Evolutionary conservation across 2,888 invertebrate species (phyloP).

Genomic region (Margaritifera margaritifera): DNA sequence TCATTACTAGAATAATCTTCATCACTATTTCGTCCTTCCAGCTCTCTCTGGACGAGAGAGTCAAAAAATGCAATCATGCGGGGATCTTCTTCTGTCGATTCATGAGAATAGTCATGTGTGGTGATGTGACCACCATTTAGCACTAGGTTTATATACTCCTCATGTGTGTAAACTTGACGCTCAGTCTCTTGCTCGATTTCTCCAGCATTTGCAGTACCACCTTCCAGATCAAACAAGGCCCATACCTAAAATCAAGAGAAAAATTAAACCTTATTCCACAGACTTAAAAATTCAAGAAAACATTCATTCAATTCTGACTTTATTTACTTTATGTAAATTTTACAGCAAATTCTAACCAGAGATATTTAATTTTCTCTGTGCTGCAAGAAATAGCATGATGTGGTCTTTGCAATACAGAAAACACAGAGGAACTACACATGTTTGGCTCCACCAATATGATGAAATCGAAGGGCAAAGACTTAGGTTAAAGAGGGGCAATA

Average conservation of each 20-base stretch:
- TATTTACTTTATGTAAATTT: too few relatives aligned
- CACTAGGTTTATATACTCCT: slow-evolving; percentile 88
- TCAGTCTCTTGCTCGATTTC: slow-evolving; percentile 25
- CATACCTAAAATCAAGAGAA: slow-evolving; percentile 78
- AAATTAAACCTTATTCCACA: not conserved
- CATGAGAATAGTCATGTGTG: slow-evolving; percentile 89
- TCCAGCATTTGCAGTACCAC: slow-evolving; percentile 63
- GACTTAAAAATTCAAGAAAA: not conserved
- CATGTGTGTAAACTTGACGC: slow-evolving; percentile 71
- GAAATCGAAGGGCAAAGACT: too few relatives aligned
- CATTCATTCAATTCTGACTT: too few relatives aligned
- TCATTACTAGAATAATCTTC: slow-evolving; percentile 57
- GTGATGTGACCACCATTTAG: slow-evolving; percentile 83
- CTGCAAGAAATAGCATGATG: too few relatives aligned
- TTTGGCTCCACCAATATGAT: too few relatives aligned
- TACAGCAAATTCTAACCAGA: too few relatives aligned
- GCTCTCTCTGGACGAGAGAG: slow-evolving; percentile 90
- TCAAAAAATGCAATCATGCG: slow-evolving; percentile 98
- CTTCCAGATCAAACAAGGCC: slow-evolving; percentile 82
- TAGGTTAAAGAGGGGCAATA: too few relatives aligned
- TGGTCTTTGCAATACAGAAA: too few relatives aligned
- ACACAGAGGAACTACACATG: too few relatives aligned
- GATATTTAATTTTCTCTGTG: too few relatives aligned
- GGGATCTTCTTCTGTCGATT: slow-evolving; percentile 90
- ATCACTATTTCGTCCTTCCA: slow-evolving; percentile 78